phyloP scores from a whole-genome alignment of 1,140 invertebrate genomes.

The Chelonus insularis region DNA sequence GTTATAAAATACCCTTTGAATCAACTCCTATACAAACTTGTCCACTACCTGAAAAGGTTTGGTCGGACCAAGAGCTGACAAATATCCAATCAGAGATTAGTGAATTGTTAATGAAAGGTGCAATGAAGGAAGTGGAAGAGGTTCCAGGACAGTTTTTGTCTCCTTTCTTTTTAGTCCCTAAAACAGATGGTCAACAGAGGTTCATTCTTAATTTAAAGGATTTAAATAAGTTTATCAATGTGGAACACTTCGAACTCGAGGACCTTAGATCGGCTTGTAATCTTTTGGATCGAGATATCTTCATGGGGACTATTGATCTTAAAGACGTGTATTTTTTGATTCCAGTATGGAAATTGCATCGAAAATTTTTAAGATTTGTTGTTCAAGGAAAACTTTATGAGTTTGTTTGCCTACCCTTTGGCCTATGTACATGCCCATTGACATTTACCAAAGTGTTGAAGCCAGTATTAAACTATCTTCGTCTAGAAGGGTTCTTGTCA shows the following conservation, averaged over 20 bases:
- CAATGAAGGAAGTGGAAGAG: neutral
- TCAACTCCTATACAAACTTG: neutral
- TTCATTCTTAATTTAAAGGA: constrained; percentile 1
- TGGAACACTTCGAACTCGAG: constrained; percentile 26
- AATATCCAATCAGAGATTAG: neutral
- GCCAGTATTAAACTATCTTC: constrained; percentile 25
- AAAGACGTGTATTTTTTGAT: too few species aligned
- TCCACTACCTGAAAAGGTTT: neutral
- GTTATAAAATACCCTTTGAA: constrained; percentile 11
- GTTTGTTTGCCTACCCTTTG: constrained; percentile 32
- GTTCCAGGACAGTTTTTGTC: neutral
- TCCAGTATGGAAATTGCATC: constrained; percentile 16
- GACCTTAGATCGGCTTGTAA: constrained; percentile 23
- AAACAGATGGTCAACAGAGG: neutral
- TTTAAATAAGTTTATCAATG: constrained; percentile 20
- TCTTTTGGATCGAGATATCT: constrained; percentile 12
- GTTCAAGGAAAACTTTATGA: constrained; percentile 27
- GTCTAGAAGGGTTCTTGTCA: constrained; percentile 21
- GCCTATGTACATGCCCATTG: constrained; percentile 25
- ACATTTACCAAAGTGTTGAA: constrained; percentile 37
- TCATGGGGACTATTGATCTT: constrained; percentile 22
- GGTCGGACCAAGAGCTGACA: neutral
- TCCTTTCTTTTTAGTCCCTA: neutral
- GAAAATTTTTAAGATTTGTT: constrained; percentile 34
- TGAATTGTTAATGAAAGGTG: neutral